These are phyloP conservation scores for Galerucella pusilla DNA, from an alignment of 2,888 invertebrate genomes.

Conservation along the genomic window DNA sequence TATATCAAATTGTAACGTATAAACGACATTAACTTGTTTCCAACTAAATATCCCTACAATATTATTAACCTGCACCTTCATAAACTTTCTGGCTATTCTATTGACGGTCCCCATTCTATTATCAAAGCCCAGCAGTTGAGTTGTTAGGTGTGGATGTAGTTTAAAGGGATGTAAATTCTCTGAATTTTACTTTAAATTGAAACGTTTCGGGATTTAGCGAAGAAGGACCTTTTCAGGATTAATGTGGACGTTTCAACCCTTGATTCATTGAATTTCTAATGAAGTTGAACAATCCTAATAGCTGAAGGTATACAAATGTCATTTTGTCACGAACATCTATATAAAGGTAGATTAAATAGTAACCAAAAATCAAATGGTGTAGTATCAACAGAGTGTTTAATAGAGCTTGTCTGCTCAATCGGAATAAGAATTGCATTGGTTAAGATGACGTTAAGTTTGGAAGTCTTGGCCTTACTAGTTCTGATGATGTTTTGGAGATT, in stretches of 20 bases:
- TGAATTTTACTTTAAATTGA: conserved; percentile 17
- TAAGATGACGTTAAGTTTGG: too few relatives aligned
- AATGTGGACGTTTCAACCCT: neutral
- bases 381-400: too few relatives aligned
- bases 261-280: neutral
- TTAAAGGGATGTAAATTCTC: conserved; percentile 22
- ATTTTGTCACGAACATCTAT: too few relatives aligned
- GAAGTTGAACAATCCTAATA: neutral
- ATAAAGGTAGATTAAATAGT: too few relatives aligned
- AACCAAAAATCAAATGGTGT: too few relatives aligned
- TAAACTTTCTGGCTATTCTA: conserved; percentile 11
- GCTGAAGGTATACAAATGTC: neutral
- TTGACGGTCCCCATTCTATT: conserved; percentile 15
- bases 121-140: conserved; percentile 3
- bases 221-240: conserved; percentile 4
- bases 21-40: too few relatives aligned
- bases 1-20: too few relatives aligned
- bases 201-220: conserved; percentile 3
- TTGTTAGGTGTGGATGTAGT: conserved; percentile 14
- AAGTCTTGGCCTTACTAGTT: too few relatives aligned
- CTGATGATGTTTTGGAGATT: too few relatives aligned
- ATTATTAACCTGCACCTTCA: neutral
- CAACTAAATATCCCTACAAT: neutral
- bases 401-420: too few relatives aligned
- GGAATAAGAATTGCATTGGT: too few relatives aligned